These are phyloP conservation scores for Apantesis nais DNA, from an alignment of 2,888 invertebrate species.

Conservation along the genomic window DNA sequence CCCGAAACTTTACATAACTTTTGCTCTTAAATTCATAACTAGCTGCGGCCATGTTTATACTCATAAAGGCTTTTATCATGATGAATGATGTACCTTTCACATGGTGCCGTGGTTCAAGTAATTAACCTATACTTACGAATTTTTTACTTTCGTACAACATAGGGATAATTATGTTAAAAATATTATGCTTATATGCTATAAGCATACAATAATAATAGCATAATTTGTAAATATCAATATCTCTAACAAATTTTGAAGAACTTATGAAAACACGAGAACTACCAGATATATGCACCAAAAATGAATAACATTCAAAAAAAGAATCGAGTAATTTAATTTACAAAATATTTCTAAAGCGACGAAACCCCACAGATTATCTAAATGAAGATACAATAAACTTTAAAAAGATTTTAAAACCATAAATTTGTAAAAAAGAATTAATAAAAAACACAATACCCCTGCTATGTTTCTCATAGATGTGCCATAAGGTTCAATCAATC, in stretches of 20 bases:
- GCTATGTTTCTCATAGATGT: constrained; percentile 78
- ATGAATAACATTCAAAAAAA: constrained; percentile 22
- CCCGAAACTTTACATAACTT: neutral
- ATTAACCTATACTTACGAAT: too few species aligned
- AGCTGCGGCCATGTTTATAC: too few species aligned
- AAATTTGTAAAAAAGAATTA: constrained; percentile 58
- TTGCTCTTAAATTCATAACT: neutral
- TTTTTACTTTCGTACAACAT: too few species aligned
- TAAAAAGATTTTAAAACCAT: constrained; percentile 56
- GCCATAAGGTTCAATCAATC: constrained; percentile 83
- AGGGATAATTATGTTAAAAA: too few species aligned
- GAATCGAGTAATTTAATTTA: constrained; percentile 24
- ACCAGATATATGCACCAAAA: constrained; percentile 1
- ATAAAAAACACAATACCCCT: constrained; percentile 75
- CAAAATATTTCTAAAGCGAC: constrained; percentile 45
- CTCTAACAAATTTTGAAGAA: neutral
- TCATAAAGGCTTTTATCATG: too few species aligned
- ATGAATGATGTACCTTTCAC: too few species aligned
- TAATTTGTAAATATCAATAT: neutral
- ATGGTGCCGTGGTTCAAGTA: too few species aligned
- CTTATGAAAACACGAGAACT: constrained; percentile 4
- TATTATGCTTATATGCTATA: too few species aligned
- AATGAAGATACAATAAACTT: constrained; percentile 82
- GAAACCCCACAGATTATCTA: constrained; percentile 62
- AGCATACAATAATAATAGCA: too few species aligned